phyloP scores from a whole-genome alignment of 2,888 invertebrate species.

The Melanotus villosus region DNA sequence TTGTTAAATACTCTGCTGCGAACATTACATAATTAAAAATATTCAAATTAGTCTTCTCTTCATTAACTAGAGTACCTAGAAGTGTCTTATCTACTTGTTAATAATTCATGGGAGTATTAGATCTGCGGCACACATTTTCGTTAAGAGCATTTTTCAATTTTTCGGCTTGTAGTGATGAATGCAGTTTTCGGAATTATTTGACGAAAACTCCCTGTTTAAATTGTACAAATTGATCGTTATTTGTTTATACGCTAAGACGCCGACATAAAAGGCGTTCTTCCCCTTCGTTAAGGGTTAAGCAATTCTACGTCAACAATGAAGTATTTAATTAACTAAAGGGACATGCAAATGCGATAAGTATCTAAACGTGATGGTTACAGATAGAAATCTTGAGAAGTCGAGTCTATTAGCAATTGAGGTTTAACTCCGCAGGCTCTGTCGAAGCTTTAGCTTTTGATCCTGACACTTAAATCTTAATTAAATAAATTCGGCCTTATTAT shows the following conservation, averaged over 20 bases:
- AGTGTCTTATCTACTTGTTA: not conserved
- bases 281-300: conserved; percentile 18
- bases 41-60: conserved; percentile 8
- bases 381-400: conserved; percentile 51
- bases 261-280: not conserved
- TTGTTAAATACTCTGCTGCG: not conserved
- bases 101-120: not conserved
- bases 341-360: conserved; percentile 52
- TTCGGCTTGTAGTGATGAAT: too few species aligned
- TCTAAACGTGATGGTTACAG: conserved; percentile 43
- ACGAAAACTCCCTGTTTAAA: too few species aligned
- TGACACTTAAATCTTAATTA: too few species aligned
- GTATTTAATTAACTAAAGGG: conserved; percentile 52
- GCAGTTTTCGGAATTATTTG: too few species aligned
- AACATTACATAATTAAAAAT: conserved; percentile 11
- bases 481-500: too few species aligned
- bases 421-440: not conserved
- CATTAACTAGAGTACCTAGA: conserved; percentile 13
- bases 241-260: not conserved
- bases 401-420: conserved; percentile 40
- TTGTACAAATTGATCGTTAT: not conserved
- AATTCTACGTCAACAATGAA: conserved; percentile 28
- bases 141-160: too few species aligned
- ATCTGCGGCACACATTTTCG: not conserved
- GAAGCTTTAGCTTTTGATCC: too few species aligned